Base-by-base conservation (phyloP, 2,797 vertebrate genomes). In the Oryzias dopingdopingensis region DNA sequence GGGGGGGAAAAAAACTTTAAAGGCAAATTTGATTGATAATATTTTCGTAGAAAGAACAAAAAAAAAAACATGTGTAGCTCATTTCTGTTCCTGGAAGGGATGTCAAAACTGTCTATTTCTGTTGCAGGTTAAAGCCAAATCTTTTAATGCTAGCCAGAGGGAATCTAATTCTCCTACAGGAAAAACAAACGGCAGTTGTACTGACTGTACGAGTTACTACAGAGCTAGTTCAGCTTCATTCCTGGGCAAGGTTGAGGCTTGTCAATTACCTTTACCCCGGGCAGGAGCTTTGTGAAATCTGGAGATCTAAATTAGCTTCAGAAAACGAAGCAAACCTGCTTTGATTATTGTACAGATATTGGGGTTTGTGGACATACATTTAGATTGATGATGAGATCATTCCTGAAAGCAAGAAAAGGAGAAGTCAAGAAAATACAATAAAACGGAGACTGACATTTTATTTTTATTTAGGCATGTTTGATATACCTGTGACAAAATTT, bases 211-310 rank as follows among this genome's bases (percentile, higher is more conserved):
- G 24, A 14, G 14, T 12, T 16, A 14, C 0, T 0, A n/a, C 23
- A 13, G 20, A 69, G 26, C 74, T 17, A 0, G 56, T 49, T 18
- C 16, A 49, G 45, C 60, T 6, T 60, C 67, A 68, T 81, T 79
- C 75, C 47, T 47, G 8, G 45, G n/a, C 15, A 23, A 4, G 12
- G 72, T 54, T 22, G 2, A 6, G 56, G 37, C 73, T 52, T 75
- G 77, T 61, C 32, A 37, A 12, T 37, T 12, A 37, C 32, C 32
- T 54, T 16, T 6, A 16, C 5, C 1, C 3, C 1, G 0, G 29
- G 46, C 26, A 23, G 13, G 6, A 48, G 14, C 37, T 45, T 59
- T 67, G 43, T 7, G 1, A 45, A 18, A 12, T 18, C 0, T 4
- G 4, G 10, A 16, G 23, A 41, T 46, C 8, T 4, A 12, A 2